These are phyloP conservation scores for Chesias legatella DNA, from an alignment of 2,888 invertebrate species.

Conservation along the genomic window DNA sequence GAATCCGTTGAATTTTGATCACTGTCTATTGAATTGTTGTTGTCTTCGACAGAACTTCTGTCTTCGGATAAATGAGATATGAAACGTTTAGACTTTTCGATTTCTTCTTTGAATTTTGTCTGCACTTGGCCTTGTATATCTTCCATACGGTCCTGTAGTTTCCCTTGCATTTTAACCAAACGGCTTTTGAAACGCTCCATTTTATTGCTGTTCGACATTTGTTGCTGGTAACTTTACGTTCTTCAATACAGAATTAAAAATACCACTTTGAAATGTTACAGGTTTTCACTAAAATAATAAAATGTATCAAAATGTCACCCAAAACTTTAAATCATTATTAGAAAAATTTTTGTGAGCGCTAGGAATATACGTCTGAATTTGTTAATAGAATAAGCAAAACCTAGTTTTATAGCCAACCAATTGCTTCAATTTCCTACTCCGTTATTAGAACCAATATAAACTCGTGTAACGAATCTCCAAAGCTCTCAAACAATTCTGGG, in stretches of 20 bases:
- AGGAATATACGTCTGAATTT: too few species aligned
- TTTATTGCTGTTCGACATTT: slow-evolving; percentile 59
- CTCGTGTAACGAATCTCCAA: slow-evolving; percentile 1
- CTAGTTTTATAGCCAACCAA: neutral
- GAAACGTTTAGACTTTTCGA: slow-evolving; percentile 54
- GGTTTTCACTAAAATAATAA: too few species aligned
- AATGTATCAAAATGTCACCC: too few species aligned
- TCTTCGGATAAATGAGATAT: slow-evolving; percentile 63
- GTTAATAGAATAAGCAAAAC: too few species aligned
- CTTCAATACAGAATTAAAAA: too few species aligned
- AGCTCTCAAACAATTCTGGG: slow-evolving; percentile 5
- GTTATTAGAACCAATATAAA: neutral
- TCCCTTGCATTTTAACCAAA: slow-evolving; percentile 60
- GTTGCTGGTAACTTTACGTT: slow-evolving; percentile 13
- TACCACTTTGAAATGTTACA: too few species aligned
- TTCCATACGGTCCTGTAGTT: slow-evolving; percentile 66
- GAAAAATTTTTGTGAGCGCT: too few species aligned
- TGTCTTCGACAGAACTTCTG: slow-evolving; percentile 51
- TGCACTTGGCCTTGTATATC: slow-evolving; percentile 69
- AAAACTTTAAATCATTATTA: too few species aligned
- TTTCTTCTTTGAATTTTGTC: slow-evolving; percentile 36
- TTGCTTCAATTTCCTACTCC: neutral
- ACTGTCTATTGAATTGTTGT: slow-evolving; percentile 25
- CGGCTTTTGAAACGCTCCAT: slow-evolving; percentile 59
- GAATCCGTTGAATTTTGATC: slow-evolving; percentile 25